A percentile compares a stretch with the other conserved stretches of the same genome.
phyloP scores from a whole-genome alignment of 2,113 vertebrate genomes.

The Barnardius zonarius region DNA sequence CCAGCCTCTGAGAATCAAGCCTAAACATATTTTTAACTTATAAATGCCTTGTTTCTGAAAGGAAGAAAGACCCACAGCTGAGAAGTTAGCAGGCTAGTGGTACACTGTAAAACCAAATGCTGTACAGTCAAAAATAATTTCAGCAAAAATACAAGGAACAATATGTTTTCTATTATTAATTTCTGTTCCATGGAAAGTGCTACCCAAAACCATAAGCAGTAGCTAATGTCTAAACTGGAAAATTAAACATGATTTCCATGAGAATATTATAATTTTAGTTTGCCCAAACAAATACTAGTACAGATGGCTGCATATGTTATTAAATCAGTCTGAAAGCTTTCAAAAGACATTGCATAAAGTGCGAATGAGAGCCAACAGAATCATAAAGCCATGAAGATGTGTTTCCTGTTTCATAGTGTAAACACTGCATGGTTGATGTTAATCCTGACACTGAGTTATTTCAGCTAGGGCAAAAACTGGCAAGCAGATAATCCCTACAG shows the following conservation, averaged over 20 bases:
- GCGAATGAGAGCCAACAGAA: not conserved
- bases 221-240: not conserved
- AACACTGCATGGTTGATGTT: not conserved
- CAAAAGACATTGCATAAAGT: not conserved
- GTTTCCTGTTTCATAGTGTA: not conserved
- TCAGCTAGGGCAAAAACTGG: not conserved
- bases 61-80: not conserved
- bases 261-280: not conserved
- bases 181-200: not conserved
- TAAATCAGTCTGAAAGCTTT: not conserved
- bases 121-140: not conserved
- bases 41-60: not conserved
- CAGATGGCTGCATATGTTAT: not conserved
- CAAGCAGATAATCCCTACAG: not conserved
- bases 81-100: not conserved
- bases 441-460: not conserved
- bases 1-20: not conserved
- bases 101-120: not conserved
- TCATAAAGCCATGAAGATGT: not conserved
- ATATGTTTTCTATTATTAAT: not conserved
- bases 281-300: not conserved
- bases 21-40: not conserved
- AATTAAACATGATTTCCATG: not conserved
- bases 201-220: not conserved
- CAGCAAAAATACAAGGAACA: not conserved